Base-by-base conservation (phyloP, 53 echinoderm and acorn worm genomes). In the Echinometra lucunter region DNA sequence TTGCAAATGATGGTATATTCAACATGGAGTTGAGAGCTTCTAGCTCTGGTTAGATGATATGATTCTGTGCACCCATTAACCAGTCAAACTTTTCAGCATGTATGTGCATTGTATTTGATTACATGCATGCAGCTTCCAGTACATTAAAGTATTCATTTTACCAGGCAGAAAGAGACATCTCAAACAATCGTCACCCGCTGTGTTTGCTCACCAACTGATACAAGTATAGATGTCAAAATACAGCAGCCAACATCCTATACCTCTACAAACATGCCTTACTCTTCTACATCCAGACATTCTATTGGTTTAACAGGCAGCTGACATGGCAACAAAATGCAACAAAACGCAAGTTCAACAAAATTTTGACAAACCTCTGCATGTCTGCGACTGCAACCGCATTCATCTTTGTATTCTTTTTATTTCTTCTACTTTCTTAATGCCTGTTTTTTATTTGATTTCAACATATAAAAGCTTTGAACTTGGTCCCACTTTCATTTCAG, bases 301-400 rank as follows among this genome's bases (percentile, higher is more conserved):
- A 10, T 81, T 81, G 81, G 81, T 81, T 81, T 81, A 81, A 44
- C 81, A 44, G 3, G 44, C 81, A 81, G 81, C 81, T 81, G 81
- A 81, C 81, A 81, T 25, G 2, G 44, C 44, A 81, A 81, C 81
- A 81, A 40, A 81, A 81, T 44, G 44, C 81, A 21, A 81, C 42
- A 81, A 40, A 81, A 81, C 25, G 44, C 81, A 21, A 81, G 21
- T 44, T 81, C 35, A 81, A 81, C 18, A 81, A 25, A 81, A 25
- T 81, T 23, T 3, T 44, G 81, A 44, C 44, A 23, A 23, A 81
- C 44, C 35, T 72, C 8, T 0, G 53, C 53, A 35, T 35, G 28
- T 72, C 72, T 10, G 35, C 13, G 35, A 15, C 32, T 13, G 35
- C 13, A 15, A 72, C 34, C 32, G 35, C 32, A 35, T 72, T 35